These are phyloP conservation scores for Lates calcarifer DNA, from an alignment of 2,113 vertebrate species.

Conservation along the genomic window DNA sequence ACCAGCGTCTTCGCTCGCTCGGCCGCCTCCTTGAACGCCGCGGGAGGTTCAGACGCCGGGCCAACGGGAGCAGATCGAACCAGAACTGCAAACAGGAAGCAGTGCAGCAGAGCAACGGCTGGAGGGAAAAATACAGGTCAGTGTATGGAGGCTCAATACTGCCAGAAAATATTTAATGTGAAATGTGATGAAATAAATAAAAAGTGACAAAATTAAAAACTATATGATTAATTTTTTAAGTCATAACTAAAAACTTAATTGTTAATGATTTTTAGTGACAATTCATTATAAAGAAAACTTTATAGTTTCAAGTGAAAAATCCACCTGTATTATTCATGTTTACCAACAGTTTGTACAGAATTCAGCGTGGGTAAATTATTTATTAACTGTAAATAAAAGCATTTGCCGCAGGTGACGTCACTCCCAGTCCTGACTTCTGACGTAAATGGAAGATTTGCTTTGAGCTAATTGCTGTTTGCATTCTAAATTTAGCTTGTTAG, in stretches of 20 bases:
- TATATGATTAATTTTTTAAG: too few species aligned
- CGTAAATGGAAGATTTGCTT: too few species aligned
- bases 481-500: background rate
- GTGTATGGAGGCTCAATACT: background rate
- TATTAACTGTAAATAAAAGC: too few species aligned
- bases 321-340: background rate
- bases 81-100: slow-evolving; percentile 47
- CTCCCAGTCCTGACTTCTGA: too few species aligned
- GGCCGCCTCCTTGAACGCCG: slow-evolving; percentile 75
- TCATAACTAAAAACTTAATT: background rate
- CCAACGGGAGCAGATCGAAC: slow-evolving; percentile 62
- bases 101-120: slow-evolving; percentile 60
- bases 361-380: too few species aligned
- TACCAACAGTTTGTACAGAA: background rate
- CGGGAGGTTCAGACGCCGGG: background rate
- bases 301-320: too few species aligned
- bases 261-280: background rate
- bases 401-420: too few species aligned
- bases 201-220: too few species aligned
- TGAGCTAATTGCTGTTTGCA: too few species aligned
- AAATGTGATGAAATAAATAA: too few species aligned
- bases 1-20: slow-evolving; percentile 82
- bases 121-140: background rate
- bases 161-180: background rate
- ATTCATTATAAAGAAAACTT: too few species aligned